Percentiles rank a stretch among this genome's conserved stretches.
These are phyloP conservation scores for Thunnus albacares DNA, from an alignment of 2,797 vertebrate species.

Conservation along the genomic window DNA sequence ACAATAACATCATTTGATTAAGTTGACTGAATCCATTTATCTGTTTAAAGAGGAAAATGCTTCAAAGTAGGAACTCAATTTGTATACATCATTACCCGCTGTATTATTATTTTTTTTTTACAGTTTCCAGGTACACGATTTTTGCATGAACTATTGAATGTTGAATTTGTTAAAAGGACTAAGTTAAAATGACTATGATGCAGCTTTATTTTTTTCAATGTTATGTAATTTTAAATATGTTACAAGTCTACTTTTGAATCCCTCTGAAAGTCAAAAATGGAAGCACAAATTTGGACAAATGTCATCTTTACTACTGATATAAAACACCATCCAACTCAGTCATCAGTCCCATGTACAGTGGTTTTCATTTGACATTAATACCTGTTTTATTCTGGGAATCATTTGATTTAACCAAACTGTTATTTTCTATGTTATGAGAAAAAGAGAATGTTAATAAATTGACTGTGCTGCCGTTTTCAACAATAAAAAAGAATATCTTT, in stretches of 20 bases:
- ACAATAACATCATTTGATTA: slow-evolving; percentile 31
- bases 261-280: slow-evolving; percentile 14
- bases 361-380: slow-evolving; percentile 22
- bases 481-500: slow-evolving; percentile 65
- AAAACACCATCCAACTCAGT: slow-evolving; percentile 23
- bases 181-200: slow-evolving; percentile 56
- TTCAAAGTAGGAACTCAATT: slow-evolving; percentile 23
- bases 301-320: slow-evolving; percentile 53
- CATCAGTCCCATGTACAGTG: slow-evolving; percentile 30
- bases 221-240: slow-evolving; percentile 31
- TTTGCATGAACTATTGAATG: slow-evolving; percentile 47
- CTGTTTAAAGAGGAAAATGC: slow-evolving; percentile 16
- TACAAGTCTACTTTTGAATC: slow-evolving; percentile 12
- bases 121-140: slow-evolving; percentile 60
- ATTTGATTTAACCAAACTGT: slow-evolving; percentile 26
- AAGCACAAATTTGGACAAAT: slow-evolving; percentile 24
- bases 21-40: slow-evolving; percentile 26
- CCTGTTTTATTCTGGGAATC: slow-evolving; percentile 18
- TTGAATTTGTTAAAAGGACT: slow-evolving; percentile 56
- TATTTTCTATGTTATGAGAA: slow-evolving; percentile 48
- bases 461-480: slow-evolving; percentile 64
- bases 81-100: slow-evolving; percentile 7
- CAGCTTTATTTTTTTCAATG: slow-evolving; percentile 46
- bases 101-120: slow-evolving; percentile 24
- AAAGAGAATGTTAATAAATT: slow-evolving; percentile 45